Conservation (phyloP, 2,113 vertebrate species). For the Vicugna pacos region DNA sequence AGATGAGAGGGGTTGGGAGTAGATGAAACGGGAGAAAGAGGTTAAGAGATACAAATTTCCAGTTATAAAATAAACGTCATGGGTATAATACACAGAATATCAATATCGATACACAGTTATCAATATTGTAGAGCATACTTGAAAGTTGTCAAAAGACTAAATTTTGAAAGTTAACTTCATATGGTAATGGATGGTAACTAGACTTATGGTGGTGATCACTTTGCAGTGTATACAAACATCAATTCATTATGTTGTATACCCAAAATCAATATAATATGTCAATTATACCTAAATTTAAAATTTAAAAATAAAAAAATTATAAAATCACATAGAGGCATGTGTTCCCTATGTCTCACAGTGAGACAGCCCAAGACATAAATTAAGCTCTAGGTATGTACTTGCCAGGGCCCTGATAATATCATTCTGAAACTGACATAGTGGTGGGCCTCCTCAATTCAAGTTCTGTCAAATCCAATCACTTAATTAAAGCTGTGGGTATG, state of each 20-base stretch:
- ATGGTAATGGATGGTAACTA: background rate
- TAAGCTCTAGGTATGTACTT: slow-evolving; percentile 70
- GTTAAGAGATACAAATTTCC: background rate
- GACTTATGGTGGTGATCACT: background rate
- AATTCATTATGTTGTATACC: background rate
- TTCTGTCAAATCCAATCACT: slow-evolving; percentile 80
- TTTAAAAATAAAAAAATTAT: background rate
- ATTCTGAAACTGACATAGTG: slow-evolving; percentile 69
- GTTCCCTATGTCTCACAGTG: slow-evolving; percentile 47
- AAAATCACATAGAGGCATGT: slow-evolving; percentile 29
- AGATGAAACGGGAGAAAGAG: background rate
- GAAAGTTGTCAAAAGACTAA: background rate
- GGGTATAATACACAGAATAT: background rate
- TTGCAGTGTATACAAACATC: background rate
- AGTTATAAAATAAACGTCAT: background rate
- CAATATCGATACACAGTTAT: background rate
- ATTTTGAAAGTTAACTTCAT: background rate
- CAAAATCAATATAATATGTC: background rate
- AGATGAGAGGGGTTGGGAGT: background rate
- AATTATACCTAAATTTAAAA: background rate
- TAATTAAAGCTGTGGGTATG: slow-evolving; percentile 87
- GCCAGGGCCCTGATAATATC: slow-evolving; percentile 72
- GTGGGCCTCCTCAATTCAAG: slow-evolving; percentile 77
- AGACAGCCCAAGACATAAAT: slow-evolving; percentile 71
- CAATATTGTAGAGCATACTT: background rate